These are phyloP conservation scores for Plecturocebus donacophilus DNA, from an alignment of 2,113 vertebrate species.

Conservation along the genomic window DNA sequence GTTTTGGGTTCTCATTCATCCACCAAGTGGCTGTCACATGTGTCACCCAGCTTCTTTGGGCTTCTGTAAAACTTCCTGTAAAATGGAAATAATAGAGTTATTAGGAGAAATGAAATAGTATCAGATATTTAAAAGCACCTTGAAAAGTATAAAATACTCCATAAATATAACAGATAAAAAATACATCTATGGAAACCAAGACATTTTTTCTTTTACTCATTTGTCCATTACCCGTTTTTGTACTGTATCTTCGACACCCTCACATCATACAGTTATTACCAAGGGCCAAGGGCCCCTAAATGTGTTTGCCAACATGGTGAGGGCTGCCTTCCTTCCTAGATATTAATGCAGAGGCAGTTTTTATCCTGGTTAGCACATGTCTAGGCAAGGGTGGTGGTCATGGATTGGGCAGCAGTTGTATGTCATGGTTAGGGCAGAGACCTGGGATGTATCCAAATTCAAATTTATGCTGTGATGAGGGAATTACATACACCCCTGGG, in stretches of 20 bases:
- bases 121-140: neutral
- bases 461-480: neutral
- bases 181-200: neutral
- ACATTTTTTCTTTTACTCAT: neutral
- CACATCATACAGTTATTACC: neutral
- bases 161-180: neutral
- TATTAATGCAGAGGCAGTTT: neutral
- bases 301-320: neutral
- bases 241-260: neutral
- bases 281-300: no score
- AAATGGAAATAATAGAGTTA: neutral
- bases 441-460: neutral
- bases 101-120: neutral
- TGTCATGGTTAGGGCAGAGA: neutral
- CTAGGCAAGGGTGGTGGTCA: neutral
- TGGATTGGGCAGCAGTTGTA: no score
- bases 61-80: neutral
- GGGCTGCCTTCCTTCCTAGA: no score
- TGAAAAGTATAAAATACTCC: conserved; percentile 10
- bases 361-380: neutral
- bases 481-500: neutral
- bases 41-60: neutral
- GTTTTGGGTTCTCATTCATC: neutral
- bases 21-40: neutral
- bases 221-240: neutral